Evolutionary conservation across 2,797 vertebrate species (phyloP).

Genomic region (Siniperca obscura): DNA sequence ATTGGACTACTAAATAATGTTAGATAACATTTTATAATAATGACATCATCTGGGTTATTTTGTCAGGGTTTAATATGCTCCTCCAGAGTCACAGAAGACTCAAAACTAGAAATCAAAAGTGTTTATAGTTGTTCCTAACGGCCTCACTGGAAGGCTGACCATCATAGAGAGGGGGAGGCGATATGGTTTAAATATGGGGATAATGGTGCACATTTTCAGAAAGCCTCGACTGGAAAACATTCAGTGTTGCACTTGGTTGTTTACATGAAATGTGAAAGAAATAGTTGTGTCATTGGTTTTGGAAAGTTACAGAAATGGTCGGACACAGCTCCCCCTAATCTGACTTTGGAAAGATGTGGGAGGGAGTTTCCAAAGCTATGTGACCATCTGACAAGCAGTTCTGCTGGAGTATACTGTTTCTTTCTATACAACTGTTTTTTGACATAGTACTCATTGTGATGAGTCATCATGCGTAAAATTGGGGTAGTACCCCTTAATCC

Average conservation of each 20-base stretch:
- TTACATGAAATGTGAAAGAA: neutral
- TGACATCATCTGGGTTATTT: neutral
- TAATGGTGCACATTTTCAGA: neutral
- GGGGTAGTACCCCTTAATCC: neutral
- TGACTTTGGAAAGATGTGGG: too few species aligned
- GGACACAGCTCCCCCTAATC: too few species aligned
- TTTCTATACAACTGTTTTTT: too few species aligned
- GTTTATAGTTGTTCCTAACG: neutral
- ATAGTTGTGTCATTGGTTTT: too few species aligned
- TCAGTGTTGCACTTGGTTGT: neutral
- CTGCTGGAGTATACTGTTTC: too few species aligned
- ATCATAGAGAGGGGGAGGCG: neutral
- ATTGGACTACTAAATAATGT: neutral
- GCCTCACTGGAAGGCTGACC: neutral
- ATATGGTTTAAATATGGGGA: too few species aligned
- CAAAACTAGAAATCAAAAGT: neutral
- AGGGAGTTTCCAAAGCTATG: too few species aligned
- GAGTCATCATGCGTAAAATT: neutral
- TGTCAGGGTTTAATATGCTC: neutral
- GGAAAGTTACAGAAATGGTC: too few species aligned
- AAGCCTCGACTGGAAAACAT: neutral
- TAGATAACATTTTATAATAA: neutral
- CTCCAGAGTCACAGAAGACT: neutral
- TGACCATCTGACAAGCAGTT: too few species aligned
- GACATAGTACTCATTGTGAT: too few species aligned